Base-by-base conservation (phyloP, 1,140 invertebrate species). In the Drosophila gunungcola region DNA sequence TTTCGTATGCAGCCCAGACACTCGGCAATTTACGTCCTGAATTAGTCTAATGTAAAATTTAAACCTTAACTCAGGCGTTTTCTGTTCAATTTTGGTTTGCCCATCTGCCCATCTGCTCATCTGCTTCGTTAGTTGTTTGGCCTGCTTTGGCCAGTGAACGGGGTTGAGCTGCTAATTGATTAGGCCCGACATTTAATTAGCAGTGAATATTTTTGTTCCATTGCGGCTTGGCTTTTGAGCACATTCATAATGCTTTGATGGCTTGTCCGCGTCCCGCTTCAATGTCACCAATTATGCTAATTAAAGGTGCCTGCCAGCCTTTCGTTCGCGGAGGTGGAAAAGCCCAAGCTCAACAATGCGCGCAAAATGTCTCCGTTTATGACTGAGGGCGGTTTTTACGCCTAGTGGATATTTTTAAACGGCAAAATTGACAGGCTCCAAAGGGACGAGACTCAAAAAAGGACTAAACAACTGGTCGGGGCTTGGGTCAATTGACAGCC, bases 11-110 rank as follows among this genome's bases (percentile, higher is more conserved):
- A 64, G 70, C 48, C 36, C 74, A 90, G 78, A 67, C 75, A 64
- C 62, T 53, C 74, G 63, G 62, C 77, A 90, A 90, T 90, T 90
- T 90, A 85, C 90, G 63, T 70, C 72, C 74, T 86, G 72, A 86
- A 90, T 86, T 90, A 90, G 86, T 78, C 74, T 90, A 86, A 90
- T 90, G 82, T 86, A 90, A 78, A 90, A 90, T 90, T 74, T 64
- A 85, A 68, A 68, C 49, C 53, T 61, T 34, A 61, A 38, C 52
- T 42, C 65, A 42, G 60, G 48, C 62, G 32, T 53, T 54, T 63
- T 38, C 46, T 65, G 65, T 38, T 21, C 60, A 21, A 10, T 21
- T 39, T 39, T 7, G 27, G n/a, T 38, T 1, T 21, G 16, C 16
- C 16, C 16, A 21, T 21, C 16, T 21, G 16, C 16, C 16, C 16